These are phyloP conservation scores for Andrena camellia DNA, from an alignment of 2,888 invertebrate genomes.

Conservation along the genomic window DNA sequence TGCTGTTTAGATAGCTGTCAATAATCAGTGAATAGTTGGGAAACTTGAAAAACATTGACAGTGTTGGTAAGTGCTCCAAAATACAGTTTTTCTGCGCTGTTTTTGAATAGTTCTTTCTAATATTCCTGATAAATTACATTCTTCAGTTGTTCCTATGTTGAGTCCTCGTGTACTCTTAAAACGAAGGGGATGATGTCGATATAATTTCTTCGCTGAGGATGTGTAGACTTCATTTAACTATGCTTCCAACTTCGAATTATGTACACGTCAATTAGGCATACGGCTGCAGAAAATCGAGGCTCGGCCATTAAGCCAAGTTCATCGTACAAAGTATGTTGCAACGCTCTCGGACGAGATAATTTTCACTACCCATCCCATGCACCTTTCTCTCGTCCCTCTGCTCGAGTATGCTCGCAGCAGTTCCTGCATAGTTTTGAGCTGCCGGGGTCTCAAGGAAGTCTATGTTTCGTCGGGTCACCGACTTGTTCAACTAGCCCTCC, in stretches of 20 bases:
- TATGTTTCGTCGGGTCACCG: slow-evolving; percentile 22
- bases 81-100: no score
- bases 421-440: slow-evolving; percentile 18
- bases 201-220: slow-evolving; percentile 42
- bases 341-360: slow-evolving; percentile 53
- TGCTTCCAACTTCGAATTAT: slow-evolving; percentile 58
- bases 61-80: no score
- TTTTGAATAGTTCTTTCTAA: no score
- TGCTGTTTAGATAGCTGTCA: no score
- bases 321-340: slow-evolving; percentile 56
- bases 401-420: slow-evolving; percentile 6
- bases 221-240: slow-evolving; percentile 31
- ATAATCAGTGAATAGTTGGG: no score
- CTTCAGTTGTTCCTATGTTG: neutral
- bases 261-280: slow-evolving; percentile 66
- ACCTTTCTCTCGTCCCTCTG: slow-evolving; percentile 7
- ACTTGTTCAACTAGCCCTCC: neutral
- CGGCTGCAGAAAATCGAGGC: slow-evolving; percentile 58
- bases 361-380: slow-evolving; percentile 30
- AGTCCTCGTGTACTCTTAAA: neutral
- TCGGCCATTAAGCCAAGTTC: slow-evolving; percentile 61
- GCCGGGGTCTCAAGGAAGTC: slow-evolving; percentile 30
- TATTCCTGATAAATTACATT: no score
- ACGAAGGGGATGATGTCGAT: slow-evolving; percentile 25
- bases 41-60: no score